Percentiles rank a stretch among this genome's conserved stretches.
Conservation (phyloP, 2,113 vertebrate species). For the Oenanthe melanoleuca region DNA sequence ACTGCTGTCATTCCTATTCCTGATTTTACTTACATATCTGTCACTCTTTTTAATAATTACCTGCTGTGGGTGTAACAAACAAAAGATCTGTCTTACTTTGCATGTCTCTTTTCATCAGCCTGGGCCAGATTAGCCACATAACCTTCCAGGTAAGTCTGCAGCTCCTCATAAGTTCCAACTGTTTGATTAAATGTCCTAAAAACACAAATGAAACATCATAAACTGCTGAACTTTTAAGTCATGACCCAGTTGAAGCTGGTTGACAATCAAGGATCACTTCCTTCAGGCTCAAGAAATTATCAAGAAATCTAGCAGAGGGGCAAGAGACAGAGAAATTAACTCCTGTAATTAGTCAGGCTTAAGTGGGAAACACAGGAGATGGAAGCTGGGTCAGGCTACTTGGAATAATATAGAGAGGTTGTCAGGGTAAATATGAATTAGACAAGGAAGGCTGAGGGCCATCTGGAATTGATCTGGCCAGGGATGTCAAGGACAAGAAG, state of each 20-base stretch:
- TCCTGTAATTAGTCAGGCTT: not conserved
- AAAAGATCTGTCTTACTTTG: slow-evolving; percentile 71
- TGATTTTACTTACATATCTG: not conserved
- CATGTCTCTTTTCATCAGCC: slow-evolving; percentile 84
- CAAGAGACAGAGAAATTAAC: not conserved
- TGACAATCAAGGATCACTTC: not conserved
- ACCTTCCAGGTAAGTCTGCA: slow-evolving; percentile 86
- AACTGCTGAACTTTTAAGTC: not conserved
- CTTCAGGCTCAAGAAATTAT: not conserved
- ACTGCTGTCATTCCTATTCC: not conserved
- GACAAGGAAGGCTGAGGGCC: not conserved
- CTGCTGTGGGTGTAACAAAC: not conserved
- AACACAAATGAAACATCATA: not conserved
- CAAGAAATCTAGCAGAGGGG: not conserved
- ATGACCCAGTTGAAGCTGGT: not conserved
- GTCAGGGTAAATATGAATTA: not conserved
- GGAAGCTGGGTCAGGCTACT: not conserved
- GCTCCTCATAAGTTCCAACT: slow-evolving; percentile 92
- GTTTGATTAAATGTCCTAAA: slow-evolving; percentile 92
- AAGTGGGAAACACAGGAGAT: not conserved
- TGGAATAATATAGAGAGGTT: not conserved
- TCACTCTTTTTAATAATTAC: not conserved
- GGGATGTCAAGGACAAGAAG: not conserved
- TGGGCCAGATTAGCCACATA: slow-evolving; percentile 87
- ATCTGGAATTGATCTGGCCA: not conserved